Evolutionary conservation across 2,888 invertebrate species (phyloP), one percentile per base, ranked within the genome.

Genomic region (Lepetodrilus schrolli): DNA sequence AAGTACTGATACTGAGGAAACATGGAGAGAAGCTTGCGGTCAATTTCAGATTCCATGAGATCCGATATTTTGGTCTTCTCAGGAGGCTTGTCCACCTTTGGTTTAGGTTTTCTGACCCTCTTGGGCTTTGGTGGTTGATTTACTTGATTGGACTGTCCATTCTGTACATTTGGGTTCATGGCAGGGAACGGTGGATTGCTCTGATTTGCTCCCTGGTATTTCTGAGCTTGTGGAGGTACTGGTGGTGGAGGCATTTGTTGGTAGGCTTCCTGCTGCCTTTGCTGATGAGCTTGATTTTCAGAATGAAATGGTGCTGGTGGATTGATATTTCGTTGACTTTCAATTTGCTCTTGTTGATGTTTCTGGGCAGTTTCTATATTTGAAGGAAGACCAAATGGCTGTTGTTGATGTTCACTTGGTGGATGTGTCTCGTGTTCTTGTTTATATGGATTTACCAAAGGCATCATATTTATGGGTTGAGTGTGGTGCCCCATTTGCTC

Each of bases 11-110:
- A 68, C 47, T 68, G 37, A 4, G 68, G 68, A 26, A 68, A 68
- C 26, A 68, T 68, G n/a, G 68, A 43, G 10, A 68, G 26, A 13
- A 68, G 47, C 20, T 68, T 43, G n/a, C 68, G 43, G 47, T 68
- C 68, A 7, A 68, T 47, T 26, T 68, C 68, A 10, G 68, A 68
- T 23, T 21, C 68, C 68, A 68, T 68, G n/a, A 68, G 47, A 68
- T 68, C 68, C 21, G 68, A 68, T 47, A 68, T 68, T 26, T 68
- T 68, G 58, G 26, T 30, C 7, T 43, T 43, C 26, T 58, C 30
- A n/a, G 58, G 58, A 7, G 58, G 7, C 30, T 58, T 58, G 17
- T 58, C 58, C 26, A 58, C 58, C 58, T 30, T 58, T 1, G 58
- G 26, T 58, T 58, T 58, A 3, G 58, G 58, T 34, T 58, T 58